A percentile compares a stretch with the other conserved stretches of the same genome.
Conservation (phyloP, 1,140 invertebrate species). For the Trypoxylus dichotomus region DNA sequence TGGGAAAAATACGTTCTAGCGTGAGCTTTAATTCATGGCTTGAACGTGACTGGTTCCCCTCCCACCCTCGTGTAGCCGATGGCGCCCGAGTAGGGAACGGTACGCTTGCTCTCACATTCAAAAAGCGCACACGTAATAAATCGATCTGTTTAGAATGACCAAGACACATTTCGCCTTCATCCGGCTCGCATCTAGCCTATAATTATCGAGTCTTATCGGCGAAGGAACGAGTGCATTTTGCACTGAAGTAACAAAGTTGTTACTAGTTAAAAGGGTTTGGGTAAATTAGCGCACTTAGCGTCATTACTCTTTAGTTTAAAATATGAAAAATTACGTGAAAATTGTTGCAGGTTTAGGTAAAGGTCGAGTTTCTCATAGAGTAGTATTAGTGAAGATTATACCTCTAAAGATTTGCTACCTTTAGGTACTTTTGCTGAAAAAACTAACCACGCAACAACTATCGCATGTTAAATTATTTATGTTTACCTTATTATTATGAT, state of each 20-base stretch:
- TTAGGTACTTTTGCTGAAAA: too few species aligned
- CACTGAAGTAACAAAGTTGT: not conserved
- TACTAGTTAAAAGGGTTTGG: too few species aligned
- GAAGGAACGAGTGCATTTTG: not conserved
- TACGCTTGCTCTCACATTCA: not conserved
- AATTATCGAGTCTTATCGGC: not conserved
- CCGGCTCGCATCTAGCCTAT: not conserved
- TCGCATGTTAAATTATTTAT: too few species aligned
- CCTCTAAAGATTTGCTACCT: too few species aligned
- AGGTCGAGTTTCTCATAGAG: too few species aligned
- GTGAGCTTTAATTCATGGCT: slow-evolving; percentile 6
- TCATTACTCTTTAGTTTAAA: too few species aligned
- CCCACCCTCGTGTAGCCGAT: not conserved
- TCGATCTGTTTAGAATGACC: slow-evolving; percentile 23
- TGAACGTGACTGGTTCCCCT: not conserved
- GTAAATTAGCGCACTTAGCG: too few species aligned
- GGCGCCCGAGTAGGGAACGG: not conserved
- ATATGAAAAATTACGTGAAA: too few species aligned
- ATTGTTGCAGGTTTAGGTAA: too few species aligned
- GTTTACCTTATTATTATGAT: too few species aligned
- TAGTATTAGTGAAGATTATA: too few species aligned
- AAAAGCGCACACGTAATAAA: slow-evolving; percentile 25
- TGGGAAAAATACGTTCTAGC: slow-evolving; percentile 10
- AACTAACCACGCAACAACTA: too few species aligned
- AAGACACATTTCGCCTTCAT: not conserved